Conservation (phyloP, 2,888 invertebrate species). For the Acrocyrtus sp. region DNA sequence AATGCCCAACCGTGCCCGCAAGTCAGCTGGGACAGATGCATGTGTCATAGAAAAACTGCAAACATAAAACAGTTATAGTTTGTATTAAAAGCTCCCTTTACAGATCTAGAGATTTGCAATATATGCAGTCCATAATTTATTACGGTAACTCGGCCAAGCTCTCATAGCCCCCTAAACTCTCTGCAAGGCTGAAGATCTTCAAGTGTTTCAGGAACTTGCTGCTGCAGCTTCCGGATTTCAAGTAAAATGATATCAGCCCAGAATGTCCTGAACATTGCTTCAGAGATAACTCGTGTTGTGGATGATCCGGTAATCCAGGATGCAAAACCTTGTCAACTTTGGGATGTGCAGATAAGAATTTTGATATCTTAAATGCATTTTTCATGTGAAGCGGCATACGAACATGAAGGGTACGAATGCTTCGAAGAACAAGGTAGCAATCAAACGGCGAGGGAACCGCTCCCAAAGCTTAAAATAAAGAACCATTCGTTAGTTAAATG, state of each 20-base stretch:
- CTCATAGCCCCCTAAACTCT: slow-evolving; percentile 95
- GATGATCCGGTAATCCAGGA: slow-evolving; percentile 83
- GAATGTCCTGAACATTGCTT: slow-evolving; percentile 88
- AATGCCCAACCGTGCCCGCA: slow-evolving; percentile 79
- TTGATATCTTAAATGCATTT: slow-evolving; percentile 69
- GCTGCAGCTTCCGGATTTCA: slow-evolving; percentile 78
- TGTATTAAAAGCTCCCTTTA: no score
- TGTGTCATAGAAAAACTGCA: slow-evolving; percentile 92
- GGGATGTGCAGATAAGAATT: slow-evolving; percentile 67
- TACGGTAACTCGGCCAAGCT: slow-evolving; percentile 94
- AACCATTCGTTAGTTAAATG: neutral
- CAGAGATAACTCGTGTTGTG: slow-evolving; percentile 82
- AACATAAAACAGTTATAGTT: slow-evolving; percentile 3
- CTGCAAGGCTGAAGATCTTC: slow-evolving; percentile 87
- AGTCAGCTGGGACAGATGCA: slow-evolving; percentile 84
- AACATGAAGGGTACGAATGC: slow-evolving; percentile 71
- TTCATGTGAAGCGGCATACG: slow-evolving; percentile 70
- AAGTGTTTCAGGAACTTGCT: slow-evolving; percentile 78
- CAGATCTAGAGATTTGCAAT: no score
- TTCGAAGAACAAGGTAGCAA: slow-evolving; percentile 71
- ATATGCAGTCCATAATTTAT: slow-evolving; percentile 69
- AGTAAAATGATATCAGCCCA: slow-evolving; percentile 90
- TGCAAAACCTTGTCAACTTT: slow-evolving; percentile 63
- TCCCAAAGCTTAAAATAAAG: slow-evolving; percentile 45
- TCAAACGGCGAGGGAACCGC: slow-evolving; percentile 69